Evolutionary conservation across 2,113 vertebrate genomes (phyloP).

Genomic region (Tyto alba): DNA sequence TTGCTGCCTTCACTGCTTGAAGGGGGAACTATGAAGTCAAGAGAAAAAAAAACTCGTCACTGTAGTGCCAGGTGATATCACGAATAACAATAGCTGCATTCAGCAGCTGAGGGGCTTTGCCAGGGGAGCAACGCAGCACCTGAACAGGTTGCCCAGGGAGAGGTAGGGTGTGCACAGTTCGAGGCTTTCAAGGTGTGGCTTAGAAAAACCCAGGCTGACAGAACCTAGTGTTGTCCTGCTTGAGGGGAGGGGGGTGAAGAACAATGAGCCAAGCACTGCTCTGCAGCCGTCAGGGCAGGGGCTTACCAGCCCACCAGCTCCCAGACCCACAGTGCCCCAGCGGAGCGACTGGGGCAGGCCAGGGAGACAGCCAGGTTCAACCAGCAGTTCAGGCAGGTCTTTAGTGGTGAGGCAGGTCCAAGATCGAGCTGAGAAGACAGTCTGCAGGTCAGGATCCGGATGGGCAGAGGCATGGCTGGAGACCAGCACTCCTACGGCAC

Average conservation of each 20-base stretch:
- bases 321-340: not conserved
- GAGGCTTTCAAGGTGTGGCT: not conserved
- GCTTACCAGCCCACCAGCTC: not conserved
- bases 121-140: not conserved
- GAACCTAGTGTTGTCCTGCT: not conserved
- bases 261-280: not conserved
- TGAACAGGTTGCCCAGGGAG: not conserved
- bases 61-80: not conserved
- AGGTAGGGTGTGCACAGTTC: rapidly evolving
- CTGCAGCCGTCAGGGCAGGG: not conserved
- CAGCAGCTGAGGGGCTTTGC: rapidly evolving
- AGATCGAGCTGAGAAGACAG: too few species aligned
- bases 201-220: not conserved
- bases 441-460: not conserved
- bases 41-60: not conserved
- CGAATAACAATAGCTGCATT: not conserved
- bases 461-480: not conserved
- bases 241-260: not conserved
- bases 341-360: rapidly evolving
- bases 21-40: not conserved
- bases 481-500: not conserved
- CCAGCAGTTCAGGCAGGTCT: not conserved
- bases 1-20: not conserved
- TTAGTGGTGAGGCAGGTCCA: not conserved
- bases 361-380: not conserved